phyloP scores from a whole-genome alignment of 2,888 invertebrate genomes.

The Sycophila texana region DNA sequence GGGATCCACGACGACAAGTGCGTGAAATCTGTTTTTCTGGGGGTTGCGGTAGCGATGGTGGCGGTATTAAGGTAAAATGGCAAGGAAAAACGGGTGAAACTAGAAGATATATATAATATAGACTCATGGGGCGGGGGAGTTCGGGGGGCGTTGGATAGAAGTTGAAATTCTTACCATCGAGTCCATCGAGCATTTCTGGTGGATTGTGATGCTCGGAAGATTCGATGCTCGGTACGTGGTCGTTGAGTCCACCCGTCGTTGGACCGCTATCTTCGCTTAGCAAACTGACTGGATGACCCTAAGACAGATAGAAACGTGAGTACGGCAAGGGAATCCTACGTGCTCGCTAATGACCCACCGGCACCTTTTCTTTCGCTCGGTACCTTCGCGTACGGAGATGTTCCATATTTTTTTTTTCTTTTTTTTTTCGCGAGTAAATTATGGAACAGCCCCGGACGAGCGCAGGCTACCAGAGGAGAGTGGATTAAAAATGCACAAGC shows the following conservation, averaged over 20 bases:
- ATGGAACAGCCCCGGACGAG: no score
- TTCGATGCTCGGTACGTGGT: conserved; percentile 71
- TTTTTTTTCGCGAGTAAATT: no score
- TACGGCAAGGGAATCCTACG: no score
- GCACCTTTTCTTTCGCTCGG: no score
- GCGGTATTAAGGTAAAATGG: conserved; percentile 53
- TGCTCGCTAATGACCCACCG: no score
- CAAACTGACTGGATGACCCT: conserved; percentile 73
- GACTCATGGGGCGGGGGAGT: conserved; percentile 52
- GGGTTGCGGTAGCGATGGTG: neutral
- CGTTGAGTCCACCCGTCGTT: conserved; percentile 70
- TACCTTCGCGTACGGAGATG: neutral
- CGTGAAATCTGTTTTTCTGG: neutral
- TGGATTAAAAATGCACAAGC: neutral
- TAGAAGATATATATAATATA: conserved; percentile 55
- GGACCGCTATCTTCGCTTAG: conserved; percentile 72
- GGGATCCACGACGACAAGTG: neutral
- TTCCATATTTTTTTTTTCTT: neutral
- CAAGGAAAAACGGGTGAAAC: conserved; percentile 63
- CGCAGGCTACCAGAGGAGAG: no score
- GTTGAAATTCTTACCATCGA: conserved; percentile 74
- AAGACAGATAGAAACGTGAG: conserved; percentile 38
- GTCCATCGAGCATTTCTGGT: conserved; percentile 75
- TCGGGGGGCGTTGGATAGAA: neutral
- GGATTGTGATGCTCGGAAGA: conserved; percentile 73